Conservation (phyloP, 2,797 vertebrate species). For the Sciurus vulgaris region DNA sequence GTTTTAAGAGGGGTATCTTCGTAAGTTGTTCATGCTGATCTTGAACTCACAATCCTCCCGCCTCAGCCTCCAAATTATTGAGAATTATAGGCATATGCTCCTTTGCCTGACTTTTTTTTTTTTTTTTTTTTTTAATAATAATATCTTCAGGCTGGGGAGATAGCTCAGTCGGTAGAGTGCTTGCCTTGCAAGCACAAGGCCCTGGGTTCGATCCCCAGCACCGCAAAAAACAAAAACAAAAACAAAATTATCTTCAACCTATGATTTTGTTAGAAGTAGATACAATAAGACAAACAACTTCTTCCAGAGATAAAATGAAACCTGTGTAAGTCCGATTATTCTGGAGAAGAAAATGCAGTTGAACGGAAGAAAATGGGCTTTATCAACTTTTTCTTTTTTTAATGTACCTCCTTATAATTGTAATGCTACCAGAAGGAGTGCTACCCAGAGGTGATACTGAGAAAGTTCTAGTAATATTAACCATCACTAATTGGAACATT, state of each 20-base stretch:
- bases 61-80: not conserved
- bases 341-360: not conserved
- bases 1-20: not conserved
- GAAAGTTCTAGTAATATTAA: not conserved
- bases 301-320: not conserved
- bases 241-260: not conserved
- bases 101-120: not conserved
- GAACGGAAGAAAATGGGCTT: slow-evolving; percentile 17
- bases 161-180: too few species aligned
- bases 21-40: not conserved
- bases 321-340: not conserved
- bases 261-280: not conserved
- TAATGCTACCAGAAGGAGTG: not conserved
- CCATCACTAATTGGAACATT: not conserved
- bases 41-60: not conserved
- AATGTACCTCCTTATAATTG: not conserved
- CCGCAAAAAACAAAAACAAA: too few species aligned
- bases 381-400: not conserved
- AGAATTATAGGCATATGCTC: not conserved
- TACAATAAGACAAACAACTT: not conserved
- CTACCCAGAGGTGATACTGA: not conserved
- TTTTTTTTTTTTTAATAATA: too few species aligned
- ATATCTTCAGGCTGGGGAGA: not conserved
- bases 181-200: too few species aligned
- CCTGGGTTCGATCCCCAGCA: too few species aligned